Conservation (phyloP, 2,888 invertebrate genomes). For the Diadromus collaris region DNA sequence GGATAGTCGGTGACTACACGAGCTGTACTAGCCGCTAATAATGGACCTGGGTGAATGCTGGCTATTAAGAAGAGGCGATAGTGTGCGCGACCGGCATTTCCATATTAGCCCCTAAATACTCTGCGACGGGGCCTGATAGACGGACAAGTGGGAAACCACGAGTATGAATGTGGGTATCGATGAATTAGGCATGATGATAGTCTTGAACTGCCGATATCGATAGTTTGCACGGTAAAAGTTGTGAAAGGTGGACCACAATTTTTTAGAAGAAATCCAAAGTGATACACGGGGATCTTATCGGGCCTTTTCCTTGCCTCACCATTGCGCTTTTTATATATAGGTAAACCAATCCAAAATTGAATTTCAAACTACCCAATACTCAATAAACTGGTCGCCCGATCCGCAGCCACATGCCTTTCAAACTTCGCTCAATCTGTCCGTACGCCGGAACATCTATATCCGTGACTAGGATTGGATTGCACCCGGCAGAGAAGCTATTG, state of each 20-base stretch:
- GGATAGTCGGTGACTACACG: conserved; percentile 8
- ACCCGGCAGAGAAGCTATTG: neutral
- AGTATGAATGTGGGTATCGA: neutral
- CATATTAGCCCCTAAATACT: neutral
- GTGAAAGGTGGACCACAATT: neutral
- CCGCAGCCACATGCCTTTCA: neutral
- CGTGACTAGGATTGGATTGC: conserved; percentile 32
- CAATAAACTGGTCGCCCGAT: neutral
- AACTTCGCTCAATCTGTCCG: conserved; percentile 15
- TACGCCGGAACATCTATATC: conserved; percentile 36
- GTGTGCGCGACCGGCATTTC: conserved; percentile 24
- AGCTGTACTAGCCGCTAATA: conserved; percentile 50
- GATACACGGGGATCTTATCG: too few species aligned
- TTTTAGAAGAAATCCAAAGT: neutral
- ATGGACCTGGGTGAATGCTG: conserved; percentile 47
- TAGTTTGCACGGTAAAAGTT: neutral
- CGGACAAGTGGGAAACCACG: neutral
- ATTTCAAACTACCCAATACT: neutral
- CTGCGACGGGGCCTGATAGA: neutral
- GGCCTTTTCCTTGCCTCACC: too few species aligned
- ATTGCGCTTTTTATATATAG: neutral
- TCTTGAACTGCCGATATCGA: neutral
- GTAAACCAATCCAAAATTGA: neutral
- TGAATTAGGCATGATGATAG: neutral
- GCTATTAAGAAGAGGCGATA: conserved; percentile 56